A percentile compares a stretch with the other conserved stretches of the same genome.
Conservation (phyloP, 2,797 vertebrate species). For the Epinephelus coioides region DNA sequence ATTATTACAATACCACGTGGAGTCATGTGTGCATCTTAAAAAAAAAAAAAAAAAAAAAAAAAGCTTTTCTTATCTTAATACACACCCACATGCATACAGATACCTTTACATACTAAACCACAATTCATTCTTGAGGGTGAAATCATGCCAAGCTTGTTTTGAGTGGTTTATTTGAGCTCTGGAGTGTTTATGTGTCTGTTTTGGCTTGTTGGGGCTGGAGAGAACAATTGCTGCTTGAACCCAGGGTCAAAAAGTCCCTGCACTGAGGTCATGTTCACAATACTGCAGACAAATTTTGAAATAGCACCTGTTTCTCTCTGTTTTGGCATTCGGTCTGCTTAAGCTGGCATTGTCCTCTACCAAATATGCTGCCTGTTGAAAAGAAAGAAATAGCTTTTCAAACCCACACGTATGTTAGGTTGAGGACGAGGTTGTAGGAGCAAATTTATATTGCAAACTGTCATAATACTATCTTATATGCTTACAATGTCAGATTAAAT, state of each 20-base stretch:
- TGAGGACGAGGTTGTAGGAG: background rate
- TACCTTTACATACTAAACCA: constrained; percentile 47
- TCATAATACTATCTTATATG: background rate
- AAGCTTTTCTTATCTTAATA: constrained; percentile 61
- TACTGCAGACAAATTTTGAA: background rate
- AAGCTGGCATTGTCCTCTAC: background rate
- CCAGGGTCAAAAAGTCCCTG: constrained; percentile 17
- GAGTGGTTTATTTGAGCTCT: constrained; percentile 32
- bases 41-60: background rate
- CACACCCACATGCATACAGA: constrained; percentile 52
- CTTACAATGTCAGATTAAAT: constrained; percentile 7
- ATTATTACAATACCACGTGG: constrained; percentile 74
- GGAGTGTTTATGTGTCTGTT: constrained; percentile 22
- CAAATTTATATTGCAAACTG: background rate
- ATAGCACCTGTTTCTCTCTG: background rate
- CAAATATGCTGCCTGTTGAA: background rate
- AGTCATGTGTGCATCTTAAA: constrained; percentile 53
- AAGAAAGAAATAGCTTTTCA: background rate
- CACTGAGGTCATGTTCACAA: background rate
- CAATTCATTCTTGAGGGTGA: constrained; percentile 45
- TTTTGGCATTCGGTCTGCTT: background rate
- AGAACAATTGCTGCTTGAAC: constrained; percentile 28
- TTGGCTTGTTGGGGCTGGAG: constrained; percentile 1
- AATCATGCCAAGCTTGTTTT: constrained; percentile 30
- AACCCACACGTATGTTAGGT: background rate